Evolutionary conservation across 2,797 vertebrate species (phyloP).

Genomic region (Xenopus petersii): DNA sequence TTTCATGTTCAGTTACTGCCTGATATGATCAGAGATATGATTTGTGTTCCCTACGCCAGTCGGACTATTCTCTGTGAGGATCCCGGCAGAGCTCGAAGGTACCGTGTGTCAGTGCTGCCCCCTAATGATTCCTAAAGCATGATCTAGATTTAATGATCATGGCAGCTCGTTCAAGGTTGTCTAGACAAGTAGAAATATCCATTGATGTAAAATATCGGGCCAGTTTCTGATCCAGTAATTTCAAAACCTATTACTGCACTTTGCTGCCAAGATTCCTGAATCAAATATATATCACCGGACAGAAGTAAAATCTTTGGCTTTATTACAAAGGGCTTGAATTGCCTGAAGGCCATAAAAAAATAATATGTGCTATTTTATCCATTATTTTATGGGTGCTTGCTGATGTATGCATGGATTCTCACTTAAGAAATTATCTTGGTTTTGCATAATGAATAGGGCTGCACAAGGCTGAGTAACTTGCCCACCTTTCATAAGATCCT

Average conservation of each 20-base stretch:
- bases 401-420: too few species aligned
- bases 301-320: not conserved
- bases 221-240: not conserved
- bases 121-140: constrained; percentile 22
- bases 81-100: too few species aligned
- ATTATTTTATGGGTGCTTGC: not conserved
- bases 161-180: constrained; percentile 4
- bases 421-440: too few species aligned
- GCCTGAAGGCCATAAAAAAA: not conserved
- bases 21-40: too few species aligned
- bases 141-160: not conserved
- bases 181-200: not conserved
- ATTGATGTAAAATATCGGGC: not conserved
- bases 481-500: too few species aligned
- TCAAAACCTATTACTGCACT: constrained; percentile 2
- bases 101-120: constrained; percentile 35
- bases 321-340: not conserved
- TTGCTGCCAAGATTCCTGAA: constrained; percentile 2
- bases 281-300: not conserved
- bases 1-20: too few species aligned
- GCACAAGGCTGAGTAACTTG: too few species aligned
- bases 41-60: too few species aligned
- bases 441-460: too few species aligned
- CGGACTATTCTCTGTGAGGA: too few species aligned
- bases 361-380: not conserved